Evolutionary conservation across 2,113 vertebrate species (phyloP).

Genomic region (Python bivittatus): DNA sequence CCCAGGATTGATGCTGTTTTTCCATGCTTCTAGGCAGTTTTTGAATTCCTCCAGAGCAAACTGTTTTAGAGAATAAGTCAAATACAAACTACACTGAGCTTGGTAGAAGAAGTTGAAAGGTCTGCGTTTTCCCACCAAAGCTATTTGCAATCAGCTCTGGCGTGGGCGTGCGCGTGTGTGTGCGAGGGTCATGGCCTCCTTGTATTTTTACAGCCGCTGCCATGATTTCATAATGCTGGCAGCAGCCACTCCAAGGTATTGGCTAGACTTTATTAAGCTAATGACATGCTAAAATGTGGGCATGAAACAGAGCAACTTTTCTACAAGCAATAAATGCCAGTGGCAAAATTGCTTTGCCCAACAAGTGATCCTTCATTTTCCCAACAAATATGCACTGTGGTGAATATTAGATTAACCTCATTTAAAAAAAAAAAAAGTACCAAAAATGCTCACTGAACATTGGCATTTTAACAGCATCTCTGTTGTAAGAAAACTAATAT

Average conservation of each 20-base stretch:
- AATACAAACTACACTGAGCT: conserved; percentile 78
- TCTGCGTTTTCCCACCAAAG: conserved; percentile 87
- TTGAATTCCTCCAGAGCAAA: conserved; percentile 77
- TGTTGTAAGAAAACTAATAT: conserved; percentile 40
- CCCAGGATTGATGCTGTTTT: conserved; percentile 57
- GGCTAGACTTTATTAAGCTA: conserved; percentile 75
- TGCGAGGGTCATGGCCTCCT: conserved; percentile 77
- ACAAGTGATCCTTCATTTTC: conserved; percentile 64
- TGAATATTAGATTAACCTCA: conserved; percentile 69
- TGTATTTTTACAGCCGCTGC: conserved; percentile 84
- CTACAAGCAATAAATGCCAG: conserved; percentile 75
- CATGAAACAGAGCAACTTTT: conserved; percentile 79
- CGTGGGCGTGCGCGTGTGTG: conserved; percentile 79
- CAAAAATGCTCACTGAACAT: conserved; percentile 55
- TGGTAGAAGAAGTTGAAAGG: conserved; percentile 83
- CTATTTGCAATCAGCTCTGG: conserved; percentile 80
- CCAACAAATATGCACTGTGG: conserved; percentile 39
- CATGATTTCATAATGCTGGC: conserved; percentile 83
- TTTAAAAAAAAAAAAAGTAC: conserved; percentile 43
- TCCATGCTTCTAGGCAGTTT: conserved; percentile 70
- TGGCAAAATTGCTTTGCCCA: conserved; percentile 73
- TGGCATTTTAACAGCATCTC: conserved; percentile 38
- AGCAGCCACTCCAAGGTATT: conserved; percentile 69
- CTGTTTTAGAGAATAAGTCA: conserved; percentile 74
- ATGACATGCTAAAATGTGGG: conserved; percentile 81